Base-by-base conservation (phyloP, 2,797 vertebrate genomes). In the Cynopterus sphinx region DNA sequence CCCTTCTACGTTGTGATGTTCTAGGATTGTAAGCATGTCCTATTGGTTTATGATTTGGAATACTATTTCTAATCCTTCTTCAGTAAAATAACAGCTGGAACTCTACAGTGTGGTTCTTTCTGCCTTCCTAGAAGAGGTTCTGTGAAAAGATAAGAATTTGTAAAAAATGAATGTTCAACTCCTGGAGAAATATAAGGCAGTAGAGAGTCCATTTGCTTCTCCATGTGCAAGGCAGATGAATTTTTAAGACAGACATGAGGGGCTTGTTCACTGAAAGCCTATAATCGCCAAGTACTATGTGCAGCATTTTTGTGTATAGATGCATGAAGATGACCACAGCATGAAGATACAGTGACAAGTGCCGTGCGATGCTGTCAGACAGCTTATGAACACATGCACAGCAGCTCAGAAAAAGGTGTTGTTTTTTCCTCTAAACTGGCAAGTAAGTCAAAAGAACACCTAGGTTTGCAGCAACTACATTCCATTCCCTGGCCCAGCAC, bases 111-210 rank as follows among this genome's bases (percentile, higher is more conserved):
- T 82, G 46, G 59, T 57, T 90, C 59, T 63, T 90, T 57, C 53
- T 95, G n/a, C 24, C 22, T 85, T 93, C 53, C 71, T 91, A 22
- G 9, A 46, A 93, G 87, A 93, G 0, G 36, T 43, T 71, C 53
- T 84, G 19, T 71, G 61, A 92, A 95, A 88, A 85, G 68, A 78
- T 41, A 77, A 36, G 77, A 39, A 79, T 57, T 70, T 84, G 21
- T 51, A 81, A 96, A 87, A 15, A 49, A 59, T 24, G 59, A 67
- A 59, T 78, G 46, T 90, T 94, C 90, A 91, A 86, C n/a, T 83
- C 21, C 49, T 75, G 41, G 74, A 68, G 51, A 87, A 70, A 41
- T 36, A 33, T 5, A 70, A 67, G 24, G 84, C 22, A 71, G 24
- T 73, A 36, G 31, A 90, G 75, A 95, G 10, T 67, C 36, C 51